A percentile compares a stretch with the other conserved stretches of the same genome.
Evolutionary conservation across 2,888 invertebrate species (phyloP).

Genomic region (Agrochola macilenta): DNA sequence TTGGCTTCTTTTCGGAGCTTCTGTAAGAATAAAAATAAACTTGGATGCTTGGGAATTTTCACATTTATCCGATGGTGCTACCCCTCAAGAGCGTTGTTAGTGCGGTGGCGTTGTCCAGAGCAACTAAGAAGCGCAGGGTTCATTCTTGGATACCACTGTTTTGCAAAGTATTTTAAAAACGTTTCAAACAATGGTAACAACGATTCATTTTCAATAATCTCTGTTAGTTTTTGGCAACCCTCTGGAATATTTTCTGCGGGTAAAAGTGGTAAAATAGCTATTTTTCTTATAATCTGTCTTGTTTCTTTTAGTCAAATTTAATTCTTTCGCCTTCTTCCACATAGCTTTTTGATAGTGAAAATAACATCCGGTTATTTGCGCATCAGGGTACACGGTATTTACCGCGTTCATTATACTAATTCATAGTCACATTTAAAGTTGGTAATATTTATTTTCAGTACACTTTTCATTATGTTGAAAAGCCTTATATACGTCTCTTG

Average conservation of each 20-base stretch:
- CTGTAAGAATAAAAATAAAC: conserved; percentile 23
- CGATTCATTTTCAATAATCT: conserved; percentile 28
- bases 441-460: conserved; percentile 31
- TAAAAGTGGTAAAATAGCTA: conserved; percentile 25
- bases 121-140: conserved; percentile 30
- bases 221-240: conserved; percentile 24
- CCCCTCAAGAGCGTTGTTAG: conserved; percentile 23
- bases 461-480: conserved; percentile 32
- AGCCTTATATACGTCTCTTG: conserved; percentile 23
- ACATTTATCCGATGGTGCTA: conserved; percentile 33
- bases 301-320: conserved; percentile 26
- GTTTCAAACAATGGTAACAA: conserved; percentile 26
- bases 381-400: conserved; percentile 20
- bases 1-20: conserved; percentile 35
- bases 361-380: conserved; percentile 24
- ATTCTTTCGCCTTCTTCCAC: conserved; percentile 15
- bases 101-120: conserved; percentile 15
- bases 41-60: conserved; percentile 28
- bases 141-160: conserved; percentile 29
- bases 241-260: conserved; percentile 23
- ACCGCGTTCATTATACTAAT: conserved; percentile 39
- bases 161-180: conserved; percentile 30
- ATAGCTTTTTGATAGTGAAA: conserved; percentile 21
- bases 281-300: conserved; percentile 27
- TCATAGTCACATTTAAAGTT: conserved; percentile 40